Evolutionary conservation across 2,888 invertebrate genomes (phyloP).

Genomic region (Eupithecia vulgata): DNA sequence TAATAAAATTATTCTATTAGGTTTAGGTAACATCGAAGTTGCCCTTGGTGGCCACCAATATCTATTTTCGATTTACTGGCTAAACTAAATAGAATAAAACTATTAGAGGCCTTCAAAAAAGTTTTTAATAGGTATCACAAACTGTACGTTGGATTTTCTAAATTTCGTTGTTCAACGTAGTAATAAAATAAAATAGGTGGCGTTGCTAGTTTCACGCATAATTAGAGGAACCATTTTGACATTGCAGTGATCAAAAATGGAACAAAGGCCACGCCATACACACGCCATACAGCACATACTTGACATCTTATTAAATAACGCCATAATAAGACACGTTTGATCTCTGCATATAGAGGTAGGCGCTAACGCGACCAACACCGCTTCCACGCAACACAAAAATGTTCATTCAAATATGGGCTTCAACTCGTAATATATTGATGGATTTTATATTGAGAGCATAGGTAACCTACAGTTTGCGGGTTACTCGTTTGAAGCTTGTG

Average conservation of each 20-base stretch:
- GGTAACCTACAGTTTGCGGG: background rate
- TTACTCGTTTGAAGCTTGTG: background rate
- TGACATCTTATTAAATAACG: background rate
- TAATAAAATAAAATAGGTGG: too few relatives aligned
- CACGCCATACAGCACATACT: too few relatives aligned
- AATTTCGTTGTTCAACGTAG: too few relatives aligned
- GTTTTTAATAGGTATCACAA: too few relatives aligned
- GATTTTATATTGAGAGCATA: background rate
- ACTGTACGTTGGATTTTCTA: too few relatives aligned
- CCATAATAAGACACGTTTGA: background rate
- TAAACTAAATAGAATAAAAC: too few relatives aligned
- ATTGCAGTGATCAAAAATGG: constrained; percentile 3
- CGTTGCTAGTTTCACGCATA: too few relatives aligned
- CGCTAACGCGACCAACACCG: background rate
- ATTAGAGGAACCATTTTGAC: background rate
- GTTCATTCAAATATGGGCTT: background rate
- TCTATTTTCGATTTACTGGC: too few relatives aligned
- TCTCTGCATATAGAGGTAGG: background rate
- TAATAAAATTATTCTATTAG: too few relatives aligned
- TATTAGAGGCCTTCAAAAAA: too few relatives aligned
- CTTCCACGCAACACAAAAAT: background rate
- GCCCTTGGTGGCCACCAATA: too few relatives aligned
- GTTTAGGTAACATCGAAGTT: too few relatives aligned
- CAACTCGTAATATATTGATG: background rate
- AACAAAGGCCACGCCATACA: background rate